Evolutionary conservation across 2,888 invertebrate genomes (phyloP), one percentile per base, ranked within the genome.

Genomic region (Rhogogaster chlorosoma): DNA sequence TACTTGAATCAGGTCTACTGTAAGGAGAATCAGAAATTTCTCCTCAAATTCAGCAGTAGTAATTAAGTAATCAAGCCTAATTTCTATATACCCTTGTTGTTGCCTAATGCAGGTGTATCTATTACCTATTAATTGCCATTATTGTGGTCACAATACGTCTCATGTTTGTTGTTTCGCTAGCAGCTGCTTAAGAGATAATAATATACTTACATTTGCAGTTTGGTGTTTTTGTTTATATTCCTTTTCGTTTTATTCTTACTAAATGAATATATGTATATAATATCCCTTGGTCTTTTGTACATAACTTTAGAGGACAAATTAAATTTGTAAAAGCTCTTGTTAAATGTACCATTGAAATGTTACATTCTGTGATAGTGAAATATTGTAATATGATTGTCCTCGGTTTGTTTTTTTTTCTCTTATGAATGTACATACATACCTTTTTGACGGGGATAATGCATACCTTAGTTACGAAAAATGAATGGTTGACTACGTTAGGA

Each of bases 31-130:
- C 22, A 61, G 26, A 49, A 77, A 49, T 32, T 77, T 32, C 77
- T 26, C 53, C 15, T 32, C 26, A 42, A 22, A 73, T 73, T 38
- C n/a, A 42, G 42, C 42, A 22, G 71, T 42, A n/a, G 42, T 26
- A 42, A 42, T 77, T 77, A 77, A 77, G 77, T 77, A 77, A 29
- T 53, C 26, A 77, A 77, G 77, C 53, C 77, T 77, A 77, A 53
- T 77, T 29, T 77, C 32, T 77, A 77, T 77, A n/a, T 49, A 77
- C 75, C 0, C 29, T 29, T 53, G 29, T 10, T 77, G 49, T 77
- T 49, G 77, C 53, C 77, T 53, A 77, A 77, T 53, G 49, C 18
- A 7, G 67, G 29, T 26, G 29, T 49, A 77, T 77, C 49, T 73
- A 53, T 53, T 77, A 77, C n/a, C 12, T 49, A 49, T 77, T 29